These are phyloP conservation scores for Dromius quadrimaculatus DNA, from an alignment of 2,888 invertebrate genomes.

Conservation along the genomic window DNA sequence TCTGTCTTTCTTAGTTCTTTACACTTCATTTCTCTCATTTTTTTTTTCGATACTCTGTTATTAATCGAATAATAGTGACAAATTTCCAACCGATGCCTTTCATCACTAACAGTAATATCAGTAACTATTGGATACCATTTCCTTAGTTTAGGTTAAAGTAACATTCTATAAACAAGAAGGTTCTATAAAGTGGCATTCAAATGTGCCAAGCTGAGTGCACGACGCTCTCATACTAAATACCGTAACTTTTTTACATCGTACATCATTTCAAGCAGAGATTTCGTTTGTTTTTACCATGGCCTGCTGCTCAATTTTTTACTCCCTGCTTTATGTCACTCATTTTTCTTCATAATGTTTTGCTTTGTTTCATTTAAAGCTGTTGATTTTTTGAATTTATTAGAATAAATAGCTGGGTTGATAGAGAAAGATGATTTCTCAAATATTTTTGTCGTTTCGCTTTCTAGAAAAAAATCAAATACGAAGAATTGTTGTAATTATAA, in stretches of 20 bases:
- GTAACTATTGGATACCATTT: too few species aligned
- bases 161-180: too few species aligned
- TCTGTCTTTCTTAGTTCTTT: too few species aligned
- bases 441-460: constrained; percentile 1
- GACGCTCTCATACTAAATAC: constrained; percentile 37
- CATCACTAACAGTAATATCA: too few species aligned
- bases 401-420: constrained; percentile 17
- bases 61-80: too few species aligned
- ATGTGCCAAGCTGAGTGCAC: not conserved
- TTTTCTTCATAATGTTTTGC: constrained; percentile 37
- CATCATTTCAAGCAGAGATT: constrained; percentile 37
- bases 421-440: not conserved
- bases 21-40: too few species aligned
- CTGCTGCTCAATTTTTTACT: constrained; percentile 30
- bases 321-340: constrained; percentile 14
- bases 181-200: too few species aligned
- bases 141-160: too few species aligned
- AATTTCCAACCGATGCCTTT: too few species aligned
- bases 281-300: constrained; percentile 18
- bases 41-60: too few species aligned
- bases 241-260: constrained; percentile 30
- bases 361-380: constrained; percentile 22
- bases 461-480: not conserved
- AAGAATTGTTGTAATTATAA: constrained; percentile 13
- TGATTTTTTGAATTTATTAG: constrained; percentile 32